Percentiles rank a stretch among this genome's conserved stretches.
Evolutionary conservation across 2,113 vertebrate species (phyloP).

Genomic region (Tiliqua scincoides): DNA sequence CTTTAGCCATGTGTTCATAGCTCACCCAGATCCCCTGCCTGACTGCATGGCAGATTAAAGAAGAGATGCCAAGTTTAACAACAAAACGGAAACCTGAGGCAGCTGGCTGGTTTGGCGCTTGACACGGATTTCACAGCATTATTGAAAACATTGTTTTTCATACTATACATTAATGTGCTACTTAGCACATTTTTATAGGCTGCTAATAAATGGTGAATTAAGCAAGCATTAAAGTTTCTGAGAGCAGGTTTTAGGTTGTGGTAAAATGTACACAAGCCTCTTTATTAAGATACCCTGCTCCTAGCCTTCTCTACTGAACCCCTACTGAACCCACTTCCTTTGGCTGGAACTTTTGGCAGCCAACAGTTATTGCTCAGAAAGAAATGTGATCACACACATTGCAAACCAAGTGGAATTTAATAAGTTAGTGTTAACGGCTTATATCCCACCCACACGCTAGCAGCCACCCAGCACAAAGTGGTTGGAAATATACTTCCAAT

Average conservation of each 20-base stretch:
- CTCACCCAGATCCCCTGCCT: background rate
- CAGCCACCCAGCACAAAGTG: background rate
- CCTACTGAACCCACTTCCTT: background rate
- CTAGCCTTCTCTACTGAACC: background rate
- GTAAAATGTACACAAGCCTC: background rate
- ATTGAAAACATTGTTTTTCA: background rate
- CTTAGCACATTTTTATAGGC: conserved; percentile 7
- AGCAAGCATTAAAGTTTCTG: conserved; percentile 27
- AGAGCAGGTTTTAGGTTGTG: background rate
- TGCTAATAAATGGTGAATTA: background rate
- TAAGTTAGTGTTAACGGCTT: background rate
- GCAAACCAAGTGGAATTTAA: background rate
- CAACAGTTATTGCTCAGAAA: background rate
- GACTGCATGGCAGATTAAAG: background rate
- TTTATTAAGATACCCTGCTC: background rate
- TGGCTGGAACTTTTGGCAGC: background rate
- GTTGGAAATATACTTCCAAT: background rate
- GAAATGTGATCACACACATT: background rate
- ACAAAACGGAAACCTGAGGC: background rate
- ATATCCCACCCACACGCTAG: background rate
- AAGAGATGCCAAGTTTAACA: background rate
- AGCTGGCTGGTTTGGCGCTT: conserved; percentile 2
- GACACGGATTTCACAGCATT: conserved; percentile 17
- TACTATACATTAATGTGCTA: conserved; percentile 17
- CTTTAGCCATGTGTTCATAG: background rate